Conservation (phyloP, 2,113 vertebrate species). For the Amia ocellicauda region DNA sequence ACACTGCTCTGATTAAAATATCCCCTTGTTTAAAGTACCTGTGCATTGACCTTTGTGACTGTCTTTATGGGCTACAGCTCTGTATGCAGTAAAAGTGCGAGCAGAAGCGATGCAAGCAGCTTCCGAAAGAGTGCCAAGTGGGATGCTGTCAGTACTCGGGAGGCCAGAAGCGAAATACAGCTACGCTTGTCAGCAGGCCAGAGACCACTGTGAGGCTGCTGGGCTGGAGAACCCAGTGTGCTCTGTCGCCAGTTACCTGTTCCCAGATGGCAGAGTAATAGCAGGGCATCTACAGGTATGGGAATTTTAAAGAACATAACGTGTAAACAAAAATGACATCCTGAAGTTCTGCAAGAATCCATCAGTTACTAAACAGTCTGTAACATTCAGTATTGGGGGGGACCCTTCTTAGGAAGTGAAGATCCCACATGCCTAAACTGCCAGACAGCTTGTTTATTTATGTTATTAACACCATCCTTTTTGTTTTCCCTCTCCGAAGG, state of each 20-base stretch:
- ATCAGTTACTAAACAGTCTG: too few relatives aligned
- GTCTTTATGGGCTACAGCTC: slow-evolving; percentile 51
- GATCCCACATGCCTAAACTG: too few relatives aligned
- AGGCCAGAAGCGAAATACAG: slow-evolving; percentile 67
- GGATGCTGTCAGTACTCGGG: slow-evolving; percentile 87
- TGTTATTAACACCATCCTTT: not conserved
- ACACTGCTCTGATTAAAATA: not conserved
- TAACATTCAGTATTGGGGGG: too few relatives aligned
- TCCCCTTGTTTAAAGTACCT: too few relatives aligned
- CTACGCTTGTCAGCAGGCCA: slow-evolving; percentile 78
- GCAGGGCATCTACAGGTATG: slow-evolving; percentile 84
- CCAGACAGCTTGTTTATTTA: too few relatives aligned
- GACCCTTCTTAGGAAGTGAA: too few relatives aligned
- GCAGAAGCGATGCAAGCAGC: slow-evolving; percentile 93
- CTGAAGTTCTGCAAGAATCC: too few relatives aligned
- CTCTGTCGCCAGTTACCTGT: slow-evolving; percentile 83
- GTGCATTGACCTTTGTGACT: not conserved
- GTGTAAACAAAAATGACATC: too few relatives aligned
- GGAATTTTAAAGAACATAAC: not conserved
- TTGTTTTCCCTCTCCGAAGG: slow-evolving; percentile 53
- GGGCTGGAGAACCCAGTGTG: slow-evolving; percentile 81
- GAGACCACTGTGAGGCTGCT: slow-evolving; percentile 73
- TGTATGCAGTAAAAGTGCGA: slow-evolving; percentile 84
- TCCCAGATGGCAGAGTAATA: slow-evolving; percentile 87
- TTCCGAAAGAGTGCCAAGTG: slow-evolving; percentile 73